Conservation (phyloP, 2,113 vertebrate genomes). For the Oplegnathus fasciatus region DNA sequence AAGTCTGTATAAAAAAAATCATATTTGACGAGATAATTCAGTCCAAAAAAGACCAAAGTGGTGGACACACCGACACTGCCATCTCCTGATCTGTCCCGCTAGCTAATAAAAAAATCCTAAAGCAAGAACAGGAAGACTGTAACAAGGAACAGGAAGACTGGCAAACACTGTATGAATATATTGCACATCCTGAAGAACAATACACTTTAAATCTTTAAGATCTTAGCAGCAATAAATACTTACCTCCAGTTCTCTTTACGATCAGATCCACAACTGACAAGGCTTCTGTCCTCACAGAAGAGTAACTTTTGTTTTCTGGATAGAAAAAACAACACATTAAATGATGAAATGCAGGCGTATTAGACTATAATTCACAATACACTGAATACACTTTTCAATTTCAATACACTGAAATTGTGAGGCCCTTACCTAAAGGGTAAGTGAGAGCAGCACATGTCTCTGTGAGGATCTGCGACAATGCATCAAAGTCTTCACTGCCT, state of each 20-base stretch:
- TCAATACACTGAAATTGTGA: fast-evolving
- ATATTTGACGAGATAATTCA: background rate
- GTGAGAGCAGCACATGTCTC: slow-evolving; percentile 93
- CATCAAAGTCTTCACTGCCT: slow-evolving; percentile 85
- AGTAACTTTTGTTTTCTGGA: slow-evolving; percentile 97
- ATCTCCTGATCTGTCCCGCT: background rate
- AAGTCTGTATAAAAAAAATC: background rate
- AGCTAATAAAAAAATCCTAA: background rate
- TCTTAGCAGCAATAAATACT: slow-evolving; percentile 34
- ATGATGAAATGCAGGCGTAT: background rate
- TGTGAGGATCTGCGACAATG: slow-evolving; percentile 90
- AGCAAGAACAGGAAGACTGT: background rate
- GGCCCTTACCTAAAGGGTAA: slow-evolving; percentile 85
- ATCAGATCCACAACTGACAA: slow-evolving; percentile 94
- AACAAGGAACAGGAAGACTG: background rate
- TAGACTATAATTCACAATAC: too few relatives aligned
- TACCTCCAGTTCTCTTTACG: slow-evolving; percentile 92
- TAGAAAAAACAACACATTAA: slow-evolving; percentile 5
- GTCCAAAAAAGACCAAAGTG: background rate
- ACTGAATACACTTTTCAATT: too few relatives aligned
- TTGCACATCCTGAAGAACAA: background rate
- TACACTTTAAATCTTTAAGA: background rate
- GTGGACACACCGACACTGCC: too few relatives aligned
- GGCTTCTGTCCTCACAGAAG: slow-evolving; percentile 95
- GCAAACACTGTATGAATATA: background rate